Evolutionary conservation across 2,113 vertebrate genomes (phyloP).

Genomic region (Etia nguti): DNA sequence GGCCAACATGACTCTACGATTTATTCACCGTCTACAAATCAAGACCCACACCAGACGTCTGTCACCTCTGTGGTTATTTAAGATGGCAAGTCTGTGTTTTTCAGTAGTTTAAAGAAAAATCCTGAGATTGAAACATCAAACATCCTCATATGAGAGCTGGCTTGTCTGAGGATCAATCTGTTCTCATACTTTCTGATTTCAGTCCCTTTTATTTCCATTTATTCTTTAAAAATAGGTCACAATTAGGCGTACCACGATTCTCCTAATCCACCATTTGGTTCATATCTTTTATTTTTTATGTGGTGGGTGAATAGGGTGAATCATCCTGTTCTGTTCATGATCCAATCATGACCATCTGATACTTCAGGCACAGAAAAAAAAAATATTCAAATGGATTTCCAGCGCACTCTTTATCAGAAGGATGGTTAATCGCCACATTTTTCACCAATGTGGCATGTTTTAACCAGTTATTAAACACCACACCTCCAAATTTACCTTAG

Average conservation of each 20-base stretch:
- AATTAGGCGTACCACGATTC: background rate
- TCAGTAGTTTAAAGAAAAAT: background rate
- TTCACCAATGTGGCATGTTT: background rate
- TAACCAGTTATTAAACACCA: background rate
- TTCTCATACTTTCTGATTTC: background rate
- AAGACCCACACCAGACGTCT: background rate
- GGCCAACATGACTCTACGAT: background rate
- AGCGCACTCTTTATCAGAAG: background rate
- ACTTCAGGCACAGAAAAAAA: background rate
- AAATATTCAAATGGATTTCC: background rate
- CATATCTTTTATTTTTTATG: background rate
- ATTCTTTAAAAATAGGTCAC: background rate
- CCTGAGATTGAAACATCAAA: background rate
- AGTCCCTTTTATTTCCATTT: background rate
- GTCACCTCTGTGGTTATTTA: background rate
- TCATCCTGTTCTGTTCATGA: background rate
- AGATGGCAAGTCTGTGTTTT: background rate
- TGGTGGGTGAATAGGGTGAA: background rate
- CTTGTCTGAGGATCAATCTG: background rate
- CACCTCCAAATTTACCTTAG: background rate
- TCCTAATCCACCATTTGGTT: background rate
- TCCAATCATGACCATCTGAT: background rate
- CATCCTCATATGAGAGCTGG: background rate
- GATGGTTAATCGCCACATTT: background rate
- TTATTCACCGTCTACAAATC: background rate